Evolutionary conservation across 2,797 vertebrate genomes (phyloP), one percentile per base, ranked within the genome.

Genomic region (Rhynchotus rufescens): DNA sequence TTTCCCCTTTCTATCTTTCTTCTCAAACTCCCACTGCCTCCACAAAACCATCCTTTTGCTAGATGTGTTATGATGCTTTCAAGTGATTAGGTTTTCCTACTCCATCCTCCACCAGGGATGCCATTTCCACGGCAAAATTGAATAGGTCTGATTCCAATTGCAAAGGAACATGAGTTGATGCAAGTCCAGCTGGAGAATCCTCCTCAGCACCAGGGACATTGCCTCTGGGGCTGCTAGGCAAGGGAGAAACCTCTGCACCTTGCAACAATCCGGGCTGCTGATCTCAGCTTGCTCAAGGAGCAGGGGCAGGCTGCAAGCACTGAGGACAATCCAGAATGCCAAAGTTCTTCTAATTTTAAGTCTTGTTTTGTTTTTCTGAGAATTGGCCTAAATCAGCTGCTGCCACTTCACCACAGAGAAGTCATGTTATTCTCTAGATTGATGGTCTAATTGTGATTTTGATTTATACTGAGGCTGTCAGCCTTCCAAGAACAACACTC

Each of bases 181-280:
- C 26, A 20, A 93, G 66, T 51, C 69, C 30, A 4, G 81, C 75
- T 80, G 51, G 88, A 72, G 54, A 90, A 30, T 91, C 89, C 89
- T 89, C 76, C 71, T 89, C 89, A 84, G 5, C 64, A 56, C 30
- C 6, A 59, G 88, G 91, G 91, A 96, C 89, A 91, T 93, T 80
- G 80, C 91, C 93, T 66, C 25, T 57, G n/a, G 51, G 25, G 49
- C 23, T 90, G 69, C 65, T 38, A 57, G 62, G 74, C 72, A 86
- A 94, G 78, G 28, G 73, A 75, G 17, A 92, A 94, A 85, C 86
- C 66, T 71, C 67, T 73, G 69, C 60, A 11, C 44, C 0, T 2
- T 19, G 3, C 45, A 32, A 28, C 62, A 61, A 57, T 44, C 68
- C 47, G 59, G n/a, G 69, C 62, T 47, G n/a, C 59, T 91, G 30